Conservation (phyloP, 2,797 vertebrate genomes). For the Myotis pilosus region DNA sequence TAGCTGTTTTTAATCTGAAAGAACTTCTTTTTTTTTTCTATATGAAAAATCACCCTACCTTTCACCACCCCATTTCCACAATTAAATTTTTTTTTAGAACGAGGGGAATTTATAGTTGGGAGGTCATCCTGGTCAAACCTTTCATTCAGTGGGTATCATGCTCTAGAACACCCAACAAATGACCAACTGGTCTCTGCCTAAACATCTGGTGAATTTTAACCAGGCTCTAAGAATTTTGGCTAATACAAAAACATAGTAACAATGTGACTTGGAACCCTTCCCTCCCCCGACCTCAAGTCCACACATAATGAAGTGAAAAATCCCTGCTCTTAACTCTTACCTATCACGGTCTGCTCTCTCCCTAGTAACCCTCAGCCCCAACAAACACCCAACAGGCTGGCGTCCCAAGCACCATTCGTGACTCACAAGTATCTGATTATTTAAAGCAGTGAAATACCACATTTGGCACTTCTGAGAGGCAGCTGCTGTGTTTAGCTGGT, state of each 20-base stretch:
- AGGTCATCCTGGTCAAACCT: neutral
- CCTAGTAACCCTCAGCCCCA: conserved; percentile 7
- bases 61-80: neutral
- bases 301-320: neutral
- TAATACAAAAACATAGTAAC: neutral
- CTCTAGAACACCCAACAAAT: neutral
- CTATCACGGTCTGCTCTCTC: neutral
- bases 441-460: conserved; percentile 71
- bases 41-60: neutral
- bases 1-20: conserved; percentile 33
- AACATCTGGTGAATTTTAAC: neutral
- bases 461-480: conserved; percentile 64
- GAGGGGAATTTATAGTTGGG: neutral
- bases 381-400: conserved; percentile 38
- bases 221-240: neutral
- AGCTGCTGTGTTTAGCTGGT: conserved; percentile 56
- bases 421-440: conserved; percentile 71
- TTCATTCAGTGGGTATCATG: neutral
- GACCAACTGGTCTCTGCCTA: neutral
- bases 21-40: neutral
- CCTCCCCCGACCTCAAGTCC: neutral
- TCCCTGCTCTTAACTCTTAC: neutral
- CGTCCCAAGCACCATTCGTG: conserved; percentile 29
- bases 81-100: neutral
- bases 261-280: neutral